Base-by-base conservation (phyloP, 2,797 vertebrate species). In the Myioborus miniatus region DNA sequence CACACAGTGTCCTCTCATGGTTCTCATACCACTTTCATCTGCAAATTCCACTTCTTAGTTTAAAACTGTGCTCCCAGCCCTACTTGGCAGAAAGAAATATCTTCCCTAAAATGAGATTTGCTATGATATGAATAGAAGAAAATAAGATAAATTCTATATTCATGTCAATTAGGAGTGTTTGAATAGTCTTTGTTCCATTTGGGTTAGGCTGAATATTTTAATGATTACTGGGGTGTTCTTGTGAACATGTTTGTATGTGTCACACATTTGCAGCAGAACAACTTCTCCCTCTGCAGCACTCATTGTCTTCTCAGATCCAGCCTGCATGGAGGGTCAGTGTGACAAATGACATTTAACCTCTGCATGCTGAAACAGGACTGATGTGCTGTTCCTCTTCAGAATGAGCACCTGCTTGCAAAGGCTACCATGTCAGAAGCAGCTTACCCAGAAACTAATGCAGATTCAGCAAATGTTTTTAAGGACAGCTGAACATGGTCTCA, bases 321-420 rank as follows among this genome's bases (percentile, higher is more conserved):
- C 5, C 32, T 43, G 19, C 2, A 1, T 46, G 60, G 44, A 67
- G 22, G n/a, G 19, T 15, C 2, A 1, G 39, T 0, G 0, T 43
- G 59, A 52, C 41, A 59, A 58, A 16, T 0, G 2, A 44, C 0
- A 0, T 52, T 37, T 44, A n/a, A 84, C n/a, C 34, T n/a, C 41
- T 43, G 34, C 30, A 8, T 3, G 1, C 43, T n/a, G 60, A 19
- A 70, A 21, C 2, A 34, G 16, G 44, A 49, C 44, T 10, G 3
- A 26, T 6, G 17, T 39, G 43, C 11, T 68, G 17, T 1, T 83
- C 58, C 23, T 71, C 41, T 86, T 63, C 41, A 30, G 23, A 37
- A 52, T 0, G 18, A 4, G 11, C 8, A 9, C 0, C 0, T 15
- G 16, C 39, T 2, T 20, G 8, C 36, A 53, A 47, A 72, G 27